Base-by-base conservation (phyloP, 2,888 invertebrate species). In the Macrophya annulata region DNA sequence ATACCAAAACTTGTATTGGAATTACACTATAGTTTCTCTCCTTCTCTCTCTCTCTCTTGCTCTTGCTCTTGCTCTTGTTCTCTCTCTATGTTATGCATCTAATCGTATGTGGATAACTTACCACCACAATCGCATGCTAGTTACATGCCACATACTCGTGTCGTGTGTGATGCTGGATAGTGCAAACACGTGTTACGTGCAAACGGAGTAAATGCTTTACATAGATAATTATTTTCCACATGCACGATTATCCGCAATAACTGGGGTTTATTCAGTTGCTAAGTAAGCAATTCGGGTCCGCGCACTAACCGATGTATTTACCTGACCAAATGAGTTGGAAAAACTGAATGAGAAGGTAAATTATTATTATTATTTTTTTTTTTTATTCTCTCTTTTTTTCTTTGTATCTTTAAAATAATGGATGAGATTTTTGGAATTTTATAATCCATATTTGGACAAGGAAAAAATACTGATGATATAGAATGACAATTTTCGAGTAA, bases 151-250 rank as follows among this genome's bases (percentile, higher is more conserved):
- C 55, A 55, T 77, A 77, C 77, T 43, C 31, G 77, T 77, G 77
- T 77, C 31, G 51, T 76, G 76, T 21, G 37, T 10, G 31, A 12
- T 51, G 77, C 31, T 55, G 48, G 31, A 51, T 77, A 81, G 62
- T 81, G 48, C 81, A 62, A 81, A 62, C 81, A 81, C 62, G 62
- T 81, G 81, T 81, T 31, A 62, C 43, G 43, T 21, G 62, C 62
- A 15, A 62, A 81, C 62, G 40, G 10, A 43, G 59, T 77, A n/a
- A 51, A 51, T 77, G 43, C 31, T 51, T 77, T 15, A 77, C 77
- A 77, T 25, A 6, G 55, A 8, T 31, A 51, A 55, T 77, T 55
- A 55, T 37, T 74, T 74, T 21, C 25, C 77, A 31, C 37, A 62
- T 62, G 25, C 9, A 62, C 21, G 62, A 62, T 62, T 62, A 62